Conservation (phyloP, 2,888 invertebrate species). For the Temnothorax rugatulus region DNA sequence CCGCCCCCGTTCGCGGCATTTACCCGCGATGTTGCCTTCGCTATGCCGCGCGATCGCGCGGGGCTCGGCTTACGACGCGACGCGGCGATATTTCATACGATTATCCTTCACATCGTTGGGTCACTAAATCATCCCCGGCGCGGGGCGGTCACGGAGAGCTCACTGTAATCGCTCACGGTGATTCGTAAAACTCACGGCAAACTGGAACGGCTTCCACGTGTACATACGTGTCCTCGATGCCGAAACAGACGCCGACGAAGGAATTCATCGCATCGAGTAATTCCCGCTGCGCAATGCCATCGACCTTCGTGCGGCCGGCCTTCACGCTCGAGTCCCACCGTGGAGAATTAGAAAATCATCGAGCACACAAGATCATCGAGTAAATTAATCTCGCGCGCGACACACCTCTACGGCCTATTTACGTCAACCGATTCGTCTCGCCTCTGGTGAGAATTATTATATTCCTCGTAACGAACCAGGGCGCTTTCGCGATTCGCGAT, state of each 20-base stretch:
- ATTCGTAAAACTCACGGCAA: conserved; percentile 59
- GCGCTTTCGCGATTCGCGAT: not conserved
- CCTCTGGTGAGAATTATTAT: not conserved
- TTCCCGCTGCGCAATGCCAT: conserved; percentile 7
- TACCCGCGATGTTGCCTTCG: conserved; percentile 48
- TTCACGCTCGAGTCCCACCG: conserved; percentile 27
- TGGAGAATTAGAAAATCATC: conserved; percentile 41
- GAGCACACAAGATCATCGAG: not conserved
- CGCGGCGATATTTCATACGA: conserved; percentile 72
- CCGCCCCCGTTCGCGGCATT: conserved; percentile 40
- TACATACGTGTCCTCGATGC: not conserved
- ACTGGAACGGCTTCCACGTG: conserved; percentile 64
- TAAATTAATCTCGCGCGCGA: conserved; percentile 42
- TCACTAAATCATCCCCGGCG: conserved; percentile 69
- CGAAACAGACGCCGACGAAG: conserved; percentile 14
- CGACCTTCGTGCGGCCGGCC: conserved; percentile 9
- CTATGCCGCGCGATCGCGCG: conserved; percentile 59
- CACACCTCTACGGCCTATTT: conserved; percentile 2
- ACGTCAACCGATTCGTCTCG: conserved; percentile 15
- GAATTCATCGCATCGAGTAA: not conserved
- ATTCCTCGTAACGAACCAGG: not conserved
- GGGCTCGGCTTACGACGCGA: conserved; percentile 45
- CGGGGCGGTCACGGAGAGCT: conserved; percentile 35
- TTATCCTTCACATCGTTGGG: conserved; percentile 72
- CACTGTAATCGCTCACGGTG: conserved; percentile 57